phyloP scores from a whole-genome alignment of 2,888 invertebrate species.

The Notodonta dromedarius region DNA sequence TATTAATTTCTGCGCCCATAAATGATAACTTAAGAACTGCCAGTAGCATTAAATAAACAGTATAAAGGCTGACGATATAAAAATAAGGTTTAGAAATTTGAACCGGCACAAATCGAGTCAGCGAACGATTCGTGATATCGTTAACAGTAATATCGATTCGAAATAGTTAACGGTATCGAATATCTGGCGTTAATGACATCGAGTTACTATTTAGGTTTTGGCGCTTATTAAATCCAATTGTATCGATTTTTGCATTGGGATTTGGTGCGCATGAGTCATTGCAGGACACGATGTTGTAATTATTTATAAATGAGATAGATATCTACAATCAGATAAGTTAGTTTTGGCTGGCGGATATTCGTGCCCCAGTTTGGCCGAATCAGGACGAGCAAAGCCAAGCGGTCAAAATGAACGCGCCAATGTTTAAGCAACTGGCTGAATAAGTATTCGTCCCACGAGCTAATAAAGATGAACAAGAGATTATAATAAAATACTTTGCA shows the following conservation, averaged over 20 bases:
- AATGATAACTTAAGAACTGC: neutral
- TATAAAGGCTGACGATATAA: conserved; percentile 19
- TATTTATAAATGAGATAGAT: neutral
- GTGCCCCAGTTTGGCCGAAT: too few species aligned
- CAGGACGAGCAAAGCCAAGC: too few species aligned
- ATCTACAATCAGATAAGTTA: neutral
- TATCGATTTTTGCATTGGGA: conserved; percentile 29
- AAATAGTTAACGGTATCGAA: conserved; percentile 58
- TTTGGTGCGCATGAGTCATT: conserved; percentile 27
- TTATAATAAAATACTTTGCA: too few species aligned
- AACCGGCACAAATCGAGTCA: conserved; percentile 33
- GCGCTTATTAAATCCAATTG: conserved; percentile 45
- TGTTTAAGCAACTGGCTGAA: too few species aligned
- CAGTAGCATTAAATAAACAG: conserved; percentile 12
- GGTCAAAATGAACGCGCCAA: too few species aligned
- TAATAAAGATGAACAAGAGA: too few species aligned
- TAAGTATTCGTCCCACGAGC: too few species aligned
- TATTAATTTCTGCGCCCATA: neutral
- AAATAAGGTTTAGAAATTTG: conserved; percentile 21
- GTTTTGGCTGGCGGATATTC: too few species aligned
- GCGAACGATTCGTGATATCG: conserved; percentile 56
- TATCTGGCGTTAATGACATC: conserved; percentile 39
- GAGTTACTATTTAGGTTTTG: conserved; percentile 42
- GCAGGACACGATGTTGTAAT: conserved; percentile 9
- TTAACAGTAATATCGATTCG: conserved; percentile 65